These are phyloP conservation scores for Syndactyla subalaris DNA, from an alignment of 2,797 vertebrate species.

Conservation along the genomic window DNA sequence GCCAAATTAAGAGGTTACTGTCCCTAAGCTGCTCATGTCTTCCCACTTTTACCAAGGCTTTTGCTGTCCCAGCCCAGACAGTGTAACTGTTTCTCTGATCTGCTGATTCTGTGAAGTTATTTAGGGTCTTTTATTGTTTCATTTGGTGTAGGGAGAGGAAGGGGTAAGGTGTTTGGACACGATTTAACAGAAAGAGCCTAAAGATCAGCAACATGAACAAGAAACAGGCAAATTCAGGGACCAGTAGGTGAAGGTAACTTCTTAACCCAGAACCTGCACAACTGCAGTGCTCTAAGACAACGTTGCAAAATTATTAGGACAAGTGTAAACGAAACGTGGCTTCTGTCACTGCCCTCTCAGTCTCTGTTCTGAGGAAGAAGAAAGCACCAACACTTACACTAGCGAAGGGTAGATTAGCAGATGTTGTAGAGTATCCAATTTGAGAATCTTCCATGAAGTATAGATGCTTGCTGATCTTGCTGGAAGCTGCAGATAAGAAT, in stretches of 20 bases:
- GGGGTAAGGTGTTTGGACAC: neutral
- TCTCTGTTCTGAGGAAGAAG: neutral
- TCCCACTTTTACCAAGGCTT: neutral
- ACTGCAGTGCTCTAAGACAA: neutral
- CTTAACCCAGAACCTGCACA: neutral
- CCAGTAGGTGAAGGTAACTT: neutral
- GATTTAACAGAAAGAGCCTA: neutral
- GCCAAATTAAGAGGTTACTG: neutral
- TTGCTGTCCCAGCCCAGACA: neutral
- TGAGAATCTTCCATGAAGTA: neutral
- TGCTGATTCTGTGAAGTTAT: neutral
- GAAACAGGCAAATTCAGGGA: neutral
- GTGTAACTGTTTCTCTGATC: neutral
- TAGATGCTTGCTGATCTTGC: neutral
- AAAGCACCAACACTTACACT: neutral
- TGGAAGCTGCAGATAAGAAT: slow-evolving; percentile 36
- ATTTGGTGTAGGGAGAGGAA: neutral
- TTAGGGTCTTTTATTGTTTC: neutral
- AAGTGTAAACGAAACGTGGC: neutral
- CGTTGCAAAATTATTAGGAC: neutral
- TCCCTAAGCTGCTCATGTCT: neutral
- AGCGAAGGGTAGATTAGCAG: neutral
- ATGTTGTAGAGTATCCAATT: neutral
- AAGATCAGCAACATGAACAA: neutral
- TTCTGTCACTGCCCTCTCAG: neutral